Base-by-base conservation (phyloP, 2,797 vertebrate species). In the Gephyroberyx darwinii region DNA sequence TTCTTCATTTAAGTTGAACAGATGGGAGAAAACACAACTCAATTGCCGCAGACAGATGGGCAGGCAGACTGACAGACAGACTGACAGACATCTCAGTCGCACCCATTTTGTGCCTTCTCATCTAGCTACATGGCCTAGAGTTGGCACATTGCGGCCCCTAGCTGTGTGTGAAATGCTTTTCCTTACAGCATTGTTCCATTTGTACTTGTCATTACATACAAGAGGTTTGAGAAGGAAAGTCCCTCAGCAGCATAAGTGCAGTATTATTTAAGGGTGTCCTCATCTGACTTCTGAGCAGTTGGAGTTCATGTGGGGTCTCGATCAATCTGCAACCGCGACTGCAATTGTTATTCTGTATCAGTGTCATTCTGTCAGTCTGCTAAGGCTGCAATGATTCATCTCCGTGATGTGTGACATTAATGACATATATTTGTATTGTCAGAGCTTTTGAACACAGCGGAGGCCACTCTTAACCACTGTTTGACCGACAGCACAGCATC, bases 401-500 rank as follows among this genome's bases (percentile, higher is more conserved):
- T 13, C 13, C 13, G 22, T 53, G 26, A 35, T 7, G 6, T 6
- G 8, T 35, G 33, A 35, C 8, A 8, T 35, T 8, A 35, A 35
- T 35, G 5, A 35, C 33, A 35, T 26, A 3, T 26, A 26, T 26
- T 26, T 26, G 26, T 35, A 8, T 35, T 35, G 33, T 35, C 8
- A 7, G 6, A 7, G 6, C 1, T 35, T 35, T 35, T 35, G 33
- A 35, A 35, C 33, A 35, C 8, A 8, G 33, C 6, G 33, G 33
- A 35, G 33, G 33, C 3, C 33, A 35, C 33, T 35, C 33, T n/a
- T n/a, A n/a, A n/a, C n/a, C n/a, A n/a, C n/a, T 41, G 67, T 51
- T 52, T 30, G 50, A 31, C 48, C 51, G 69, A 75, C 65, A n/a
- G 16, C 0, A 2, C 70, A 13, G 48, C 75, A 37, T 67, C 63